Evolutionary conservation across 2,888 invertebrate genomes (phyloP).

Genomic region (Melinaea menophilus): DNA sequence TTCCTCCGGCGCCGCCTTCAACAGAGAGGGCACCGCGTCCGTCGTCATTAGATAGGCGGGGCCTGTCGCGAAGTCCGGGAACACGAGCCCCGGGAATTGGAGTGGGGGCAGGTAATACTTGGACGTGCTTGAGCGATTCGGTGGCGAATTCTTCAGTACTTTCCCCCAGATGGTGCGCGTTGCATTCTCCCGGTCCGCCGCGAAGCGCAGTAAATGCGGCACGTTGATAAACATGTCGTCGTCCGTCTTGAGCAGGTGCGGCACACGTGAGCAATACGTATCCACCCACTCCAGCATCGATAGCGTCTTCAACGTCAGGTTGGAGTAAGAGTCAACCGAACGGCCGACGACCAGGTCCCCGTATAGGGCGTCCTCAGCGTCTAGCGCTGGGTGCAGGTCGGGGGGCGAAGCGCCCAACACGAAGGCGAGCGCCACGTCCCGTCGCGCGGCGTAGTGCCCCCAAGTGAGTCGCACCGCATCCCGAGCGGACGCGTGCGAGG

Average conservation of each 20-base stretch:
- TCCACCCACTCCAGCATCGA: slow-evolving; percentile 90
- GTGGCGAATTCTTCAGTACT: slow-evolving; percentile 89
- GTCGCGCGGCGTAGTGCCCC: slow-evolving; percentile 84
- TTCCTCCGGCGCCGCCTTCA: slow-evolving; percentile 80
- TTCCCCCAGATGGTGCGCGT: slow-evolving; percentile 88
- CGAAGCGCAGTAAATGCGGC: slow-evolving; percentile 82
- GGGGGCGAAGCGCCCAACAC: slow-evolving; percentile 78
- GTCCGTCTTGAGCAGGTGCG: slow-evolving; percentile 89
- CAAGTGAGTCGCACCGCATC: slow-evolving; percentile 89
- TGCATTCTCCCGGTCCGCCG: slow-evolving; percentile 78
- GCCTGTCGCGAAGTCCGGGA: slow-evolving; percentile 94
- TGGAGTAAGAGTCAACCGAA: slow-evolving; percentile 88
- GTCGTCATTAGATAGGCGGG: slow-evolving; percentile 92
- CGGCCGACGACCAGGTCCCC: slow-evolving; percentile 85
- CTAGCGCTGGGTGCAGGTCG: slow-evolving; percentile 72
- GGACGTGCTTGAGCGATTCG: slow-evolving; percentile 88
- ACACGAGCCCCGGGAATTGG: slow-evolving; percentile 84
- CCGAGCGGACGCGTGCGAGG: slow-evolving; percentile 82
- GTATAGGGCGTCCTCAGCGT: slow-evolving; percentile 83
- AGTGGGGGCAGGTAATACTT: slow-evolving; percentile 78
- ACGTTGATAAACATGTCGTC: slow-evolving; percentile 95
- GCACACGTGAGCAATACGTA: slow-evolving; percentile 85
- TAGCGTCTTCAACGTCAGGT: slow-evolving; percentile 89
- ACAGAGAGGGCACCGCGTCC: slow-evolving; percentile 84
- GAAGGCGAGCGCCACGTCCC: slow-evolving; percentile 82